These are phyloP conservation scores for Drosophila neocordata DNA, from an alignment of 1,140 invertebrate species.

Conservation along the genomic window DNA sequence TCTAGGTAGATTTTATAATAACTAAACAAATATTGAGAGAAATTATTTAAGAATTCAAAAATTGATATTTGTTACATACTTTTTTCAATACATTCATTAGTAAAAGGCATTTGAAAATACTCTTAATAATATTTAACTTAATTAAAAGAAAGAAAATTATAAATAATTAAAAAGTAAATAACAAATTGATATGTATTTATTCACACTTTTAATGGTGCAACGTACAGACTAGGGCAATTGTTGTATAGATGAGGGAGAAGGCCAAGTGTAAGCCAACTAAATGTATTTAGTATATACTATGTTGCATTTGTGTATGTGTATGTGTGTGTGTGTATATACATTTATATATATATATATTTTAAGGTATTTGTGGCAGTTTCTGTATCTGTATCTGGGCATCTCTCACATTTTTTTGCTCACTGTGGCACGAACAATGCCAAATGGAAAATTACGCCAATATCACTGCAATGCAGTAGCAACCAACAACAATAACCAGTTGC, in stretches of 20 bases:
- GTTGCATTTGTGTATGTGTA: no score
- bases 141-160: conserved; percentile 45
- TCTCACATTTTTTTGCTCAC: conserved; percentile 30
- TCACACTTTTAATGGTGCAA: conserved; percentile 58
- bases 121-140: no score
- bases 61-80: no score
- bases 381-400: conserved; percentile 10
- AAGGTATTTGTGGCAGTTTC: conserved; percentile 23
- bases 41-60: no score
- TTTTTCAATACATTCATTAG: no score
- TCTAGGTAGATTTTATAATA: no score
- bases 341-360: not conserved
- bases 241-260: not conserved
- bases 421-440: conserved; percentile 58
- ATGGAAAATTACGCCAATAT: conserved; percentile 53
- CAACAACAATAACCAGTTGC: conserved; percentile 49
- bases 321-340: no score
- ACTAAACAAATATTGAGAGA: no score
- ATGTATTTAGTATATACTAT: conserved; percentile 15
- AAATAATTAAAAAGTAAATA: conserved; percentile 41
- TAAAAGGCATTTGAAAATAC: no score
- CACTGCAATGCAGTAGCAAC: conserved; percentile 61
- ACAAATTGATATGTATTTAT: conserved; percentile 66
- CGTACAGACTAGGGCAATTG: not conserved
- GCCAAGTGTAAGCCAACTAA: not conserved